These are phyloP conservation scores for Sitophilus oryzae DNA, from an alignment of 1,140 invertebrate species.

Conservation along the genomic window DNA sequence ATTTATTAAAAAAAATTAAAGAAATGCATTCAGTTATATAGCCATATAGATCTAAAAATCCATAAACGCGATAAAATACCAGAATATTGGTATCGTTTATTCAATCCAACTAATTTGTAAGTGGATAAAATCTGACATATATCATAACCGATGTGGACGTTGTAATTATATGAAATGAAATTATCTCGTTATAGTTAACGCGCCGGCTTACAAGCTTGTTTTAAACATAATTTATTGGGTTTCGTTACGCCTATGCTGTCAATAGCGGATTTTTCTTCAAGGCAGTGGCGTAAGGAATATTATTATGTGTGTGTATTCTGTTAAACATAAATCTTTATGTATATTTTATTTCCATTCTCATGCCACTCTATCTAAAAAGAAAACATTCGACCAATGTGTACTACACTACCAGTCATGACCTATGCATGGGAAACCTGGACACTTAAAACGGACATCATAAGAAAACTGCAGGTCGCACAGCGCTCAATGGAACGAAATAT, in stretches of 20 bases:
- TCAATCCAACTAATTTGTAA: conserved; percentile 1
- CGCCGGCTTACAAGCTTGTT: conserved; percentile 2
- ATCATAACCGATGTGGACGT: background rate
- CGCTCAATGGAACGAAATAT: too few species aligned
- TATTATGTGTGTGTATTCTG: background rate
- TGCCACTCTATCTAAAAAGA: background rate
- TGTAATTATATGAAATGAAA: conserved; percentile 3
- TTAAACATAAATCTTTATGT: background rate
- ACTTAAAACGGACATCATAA: background rate
- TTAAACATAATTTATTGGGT: conserved; percentile 10
- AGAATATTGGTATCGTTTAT: background rate
- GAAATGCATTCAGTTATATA: too few species aligned
- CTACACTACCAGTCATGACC: background rate
- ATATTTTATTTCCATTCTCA: background rate
- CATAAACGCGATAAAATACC: too few species aligned
- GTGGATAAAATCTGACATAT: conserved; percentile 4
- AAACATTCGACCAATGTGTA: background rate
- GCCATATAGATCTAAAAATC: too few species aligned
- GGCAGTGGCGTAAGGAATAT: background rate
- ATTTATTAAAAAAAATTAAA: too few species aligned
- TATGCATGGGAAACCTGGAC: background rate
- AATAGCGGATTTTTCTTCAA: background rate
- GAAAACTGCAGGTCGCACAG: too few species aligned
- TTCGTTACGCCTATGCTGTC: background rate
- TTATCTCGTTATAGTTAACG: conserved; percentile 3